Base-by-base conservation (phyloP, 2,113 vertebrate genomes). In the Xenopus borealis region DNA sequence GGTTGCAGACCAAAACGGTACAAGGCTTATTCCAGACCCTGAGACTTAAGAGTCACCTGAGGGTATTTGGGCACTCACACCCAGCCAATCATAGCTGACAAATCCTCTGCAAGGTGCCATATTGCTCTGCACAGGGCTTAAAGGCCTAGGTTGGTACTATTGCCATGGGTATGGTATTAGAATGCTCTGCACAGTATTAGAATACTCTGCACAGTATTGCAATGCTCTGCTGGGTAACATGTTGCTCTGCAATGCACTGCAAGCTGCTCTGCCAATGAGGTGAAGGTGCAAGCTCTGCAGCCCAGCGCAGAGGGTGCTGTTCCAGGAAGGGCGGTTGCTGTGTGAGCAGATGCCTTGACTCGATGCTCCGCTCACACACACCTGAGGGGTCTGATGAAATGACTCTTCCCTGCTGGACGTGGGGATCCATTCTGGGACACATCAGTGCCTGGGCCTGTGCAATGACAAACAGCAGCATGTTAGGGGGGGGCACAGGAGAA, bases 391-490 rank as follows among this genome's bases (percentile, higher is more conserved):
- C 64, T 45, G 63, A 53, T 74, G 72, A 67, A 50, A 61, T 58
- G 72, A 59, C 61, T 58, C 66, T 50, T 75, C 66, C 66, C 66
- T 58, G 33, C 33, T 40, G 73, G 65, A 23, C 30, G 45, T 68
- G 65, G 45, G 72, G 65, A 50, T 68, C 65, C 65, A 20, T 40
- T 30, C 57, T 40, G 58, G 73, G 73, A 45, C 2, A 40, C 72
- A 44, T 75, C 73, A 75, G 12, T 75, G 73, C 52, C 73, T 52
- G 73, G 73, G 66, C 73, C 73, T 75, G 73, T 75, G 58, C 73
- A 75, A 75, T 75, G 73, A 75, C 66, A 75, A 75, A 75, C 73
- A 69, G 73, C 73, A 75, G 73, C 73, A 69, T 53, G 66, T 75
- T 75, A 75, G 73, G 73, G 71, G 47, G 66, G 72, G 30, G 68